Base-by-base conservation (phyloP, 2,888 invertebrate genomes). In the Tinea semifulvella region DNA sequence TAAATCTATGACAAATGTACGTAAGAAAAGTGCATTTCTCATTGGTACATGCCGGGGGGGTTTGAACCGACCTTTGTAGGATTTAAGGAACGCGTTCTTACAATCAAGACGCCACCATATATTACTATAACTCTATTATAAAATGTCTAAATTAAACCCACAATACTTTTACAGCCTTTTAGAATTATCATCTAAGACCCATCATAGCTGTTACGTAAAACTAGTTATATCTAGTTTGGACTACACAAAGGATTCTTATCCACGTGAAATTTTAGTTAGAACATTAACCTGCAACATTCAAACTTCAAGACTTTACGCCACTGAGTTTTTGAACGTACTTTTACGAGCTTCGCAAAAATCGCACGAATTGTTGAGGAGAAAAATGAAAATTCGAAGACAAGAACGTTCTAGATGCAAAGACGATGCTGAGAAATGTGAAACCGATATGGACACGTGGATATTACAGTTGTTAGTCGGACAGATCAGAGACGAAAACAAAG, bases 141-240 rank as follows among this genome's bases (percentile, higher is more conserved):
- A n/a, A n/a, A n/a, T n/a, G n/a, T n/a, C n/a, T n/a, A n/a, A n/a
- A n/a, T n/a, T n/a, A n/a, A n/a, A n/a, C n/a, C n/a, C n/a, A n/a
- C n/a, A n/a, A 31, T 31, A 7, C 7, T 13, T 43, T 69, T 81
- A 46, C 70, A 93, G 92, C 60, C 84, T 96, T 46, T 81, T 91
- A 58, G 88, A 92, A 56, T 76, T 96, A 53, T 91, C 94, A 1
- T 85, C 88, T 7, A 86, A 88, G 39, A 92, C 94, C 2, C 90
- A 91, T 57, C 93, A 95, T 65, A 93, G 94, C 56, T 93, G 94
- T 61, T 97, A 97, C 67, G 89, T 96, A 1, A 98, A 98, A 68
- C 81, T 98, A 48, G 92, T 96, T 45, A 88, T 96, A 48, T 94
- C 97, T 3, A 92, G 93, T 51, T 77, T 99, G 55, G 94, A 97